phyloP scores from a whole-genome alignment of 2,113 vertebrate genomes.

The Eonycteris spelaea region DNA sequence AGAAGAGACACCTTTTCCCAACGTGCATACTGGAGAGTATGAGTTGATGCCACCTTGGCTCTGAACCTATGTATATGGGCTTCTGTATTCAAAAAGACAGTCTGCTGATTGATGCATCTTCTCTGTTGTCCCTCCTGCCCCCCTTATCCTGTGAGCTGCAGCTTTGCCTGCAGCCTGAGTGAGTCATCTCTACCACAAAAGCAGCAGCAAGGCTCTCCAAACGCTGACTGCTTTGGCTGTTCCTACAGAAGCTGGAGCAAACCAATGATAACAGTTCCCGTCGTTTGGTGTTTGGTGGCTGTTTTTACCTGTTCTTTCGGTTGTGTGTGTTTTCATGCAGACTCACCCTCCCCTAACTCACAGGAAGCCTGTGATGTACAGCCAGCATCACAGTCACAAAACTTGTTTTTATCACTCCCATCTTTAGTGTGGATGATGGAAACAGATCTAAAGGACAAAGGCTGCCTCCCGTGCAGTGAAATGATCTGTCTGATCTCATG shows the following conservation, averaged over 20 bases:
- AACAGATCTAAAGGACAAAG: background rate
- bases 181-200: background rate
- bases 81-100: background rate
- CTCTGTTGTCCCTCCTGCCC: too few relatives aligned
- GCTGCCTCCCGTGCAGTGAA: background rate
- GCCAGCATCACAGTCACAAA: background rate
- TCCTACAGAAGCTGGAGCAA: background rate
- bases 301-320: background rate
- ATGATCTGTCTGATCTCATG: background rate
- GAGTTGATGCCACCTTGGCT: background rate
- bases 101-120: background rate
- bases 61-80: background rate
- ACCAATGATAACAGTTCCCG: background rate
- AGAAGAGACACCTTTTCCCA: background rate
- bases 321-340: background rate
- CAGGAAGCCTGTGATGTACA: accelerated
- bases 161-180: background rate
- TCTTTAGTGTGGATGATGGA: background rate
- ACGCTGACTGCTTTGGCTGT: background rate
- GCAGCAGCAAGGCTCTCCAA: background rate
- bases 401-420: background rate
- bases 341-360: background rate
- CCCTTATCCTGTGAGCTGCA: background rate
- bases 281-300: background rate
- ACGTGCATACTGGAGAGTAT: too few relatives aligned